phyloP scores from a whole-genome alignment of 2,113 vertebrate species.

The Triplophysa dalaica region DNA sequence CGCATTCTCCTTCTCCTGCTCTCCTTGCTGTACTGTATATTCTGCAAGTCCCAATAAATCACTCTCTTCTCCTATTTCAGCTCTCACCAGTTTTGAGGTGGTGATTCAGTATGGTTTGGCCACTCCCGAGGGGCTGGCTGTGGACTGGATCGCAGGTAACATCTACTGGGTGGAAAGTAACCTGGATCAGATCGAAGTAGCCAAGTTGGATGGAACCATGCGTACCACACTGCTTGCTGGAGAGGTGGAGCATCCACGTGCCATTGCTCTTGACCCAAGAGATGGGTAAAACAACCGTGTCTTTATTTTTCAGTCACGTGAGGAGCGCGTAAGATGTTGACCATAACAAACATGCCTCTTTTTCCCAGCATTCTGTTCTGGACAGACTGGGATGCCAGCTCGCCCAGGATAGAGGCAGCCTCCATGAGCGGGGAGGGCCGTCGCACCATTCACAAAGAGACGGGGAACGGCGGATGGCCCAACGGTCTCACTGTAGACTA shows the following conservation, averaged over 20 bases:
- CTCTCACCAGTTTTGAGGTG: slow-evolving; percentile 94
- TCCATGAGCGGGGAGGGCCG: slow-evolving; percentile 94
- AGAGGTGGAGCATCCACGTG: slow-evolving; percentile 92
- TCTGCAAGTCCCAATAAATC: too few species aligned
- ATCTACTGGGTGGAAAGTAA: slow-evolving; percentile 99
- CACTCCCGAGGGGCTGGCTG: slow-evolving; percentile 91
- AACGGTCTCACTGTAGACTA: slow-evolving; percentile 97
- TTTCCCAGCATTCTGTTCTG: slow-evolving; percentile 88
- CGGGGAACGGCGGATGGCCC: slow-evolving; percentile 92
- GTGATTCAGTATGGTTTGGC: slow-evolving; percentile 95
- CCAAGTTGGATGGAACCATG: slow-evolving; percentile 93
- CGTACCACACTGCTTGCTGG: slow-evolving; percentile 92
- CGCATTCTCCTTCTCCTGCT: too few species aligned
- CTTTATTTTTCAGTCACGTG: background rate
- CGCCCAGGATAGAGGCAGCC: slow-evolving; percentile 92
- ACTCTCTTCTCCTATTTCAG: slow-evolving; percentile 62
- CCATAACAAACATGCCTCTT: background rate
- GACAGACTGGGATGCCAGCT: slow-evolving; percentile 96
- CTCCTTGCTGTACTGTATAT: too few species aligned
- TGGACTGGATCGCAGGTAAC: slow-evolving; percentile 98
- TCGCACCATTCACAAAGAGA: slow-evolving; percentile 92
- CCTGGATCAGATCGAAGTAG: slow-evolving; percentile 97
- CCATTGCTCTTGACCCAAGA: slow-evolving; percentile 92
- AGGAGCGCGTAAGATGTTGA: background rate
- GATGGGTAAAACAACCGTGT: slow-evolving; percentile 79